Evolutionary conservation across 2,113 vertebrate species (phyloP).

Genomic region (Ophthalmolycus amberensis): DNA sequence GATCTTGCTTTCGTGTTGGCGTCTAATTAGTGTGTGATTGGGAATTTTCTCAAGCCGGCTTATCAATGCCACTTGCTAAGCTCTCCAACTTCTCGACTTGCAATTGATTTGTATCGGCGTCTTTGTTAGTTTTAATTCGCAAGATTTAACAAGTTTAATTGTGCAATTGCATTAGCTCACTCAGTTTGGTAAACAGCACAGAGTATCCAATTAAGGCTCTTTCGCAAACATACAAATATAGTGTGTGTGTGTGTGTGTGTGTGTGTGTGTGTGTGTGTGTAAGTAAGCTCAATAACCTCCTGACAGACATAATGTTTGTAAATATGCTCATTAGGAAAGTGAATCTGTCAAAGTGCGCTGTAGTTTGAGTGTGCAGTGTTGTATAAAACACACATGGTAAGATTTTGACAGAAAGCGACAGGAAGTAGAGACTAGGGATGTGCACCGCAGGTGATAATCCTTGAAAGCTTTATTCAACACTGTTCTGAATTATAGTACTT

Average conservation of each 20-base stretch:
- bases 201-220: constrained; percentile 57
- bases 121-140: constrained; percentile 74
- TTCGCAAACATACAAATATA: not conserved
- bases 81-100: constrained; percentile 42
- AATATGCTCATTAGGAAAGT: not conserved
- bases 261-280: not conserved
- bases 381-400: not conserved
- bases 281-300: not conserved
- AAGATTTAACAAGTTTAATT: constrained; percentile 72
- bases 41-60: not conserved
- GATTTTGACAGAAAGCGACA: not conserved
- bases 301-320: not conserved
- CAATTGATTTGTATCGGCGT: constrained; percentile 63
- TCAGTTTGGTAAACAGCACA: constrained; percentile 55
- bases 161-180: constrained; percentile 58
- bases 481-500: constrained; percentile 32
- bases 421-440: rapidly evolving
- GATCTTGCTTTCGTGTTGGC: not conserved
- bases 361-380: not conserved
- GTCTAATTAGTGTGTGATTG: not conserved
- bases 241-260: not conserved
- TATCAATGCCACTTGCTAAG: constrained; percentile 21
- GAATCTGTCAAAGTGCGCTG: not conserved
- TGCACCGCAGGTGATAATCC: constrained; percentile 1
- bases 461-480: constrained; percentile 33